Conservation (phyloP, 2,113 vertebrate species). For the Pollachius pollachius region DNA sequence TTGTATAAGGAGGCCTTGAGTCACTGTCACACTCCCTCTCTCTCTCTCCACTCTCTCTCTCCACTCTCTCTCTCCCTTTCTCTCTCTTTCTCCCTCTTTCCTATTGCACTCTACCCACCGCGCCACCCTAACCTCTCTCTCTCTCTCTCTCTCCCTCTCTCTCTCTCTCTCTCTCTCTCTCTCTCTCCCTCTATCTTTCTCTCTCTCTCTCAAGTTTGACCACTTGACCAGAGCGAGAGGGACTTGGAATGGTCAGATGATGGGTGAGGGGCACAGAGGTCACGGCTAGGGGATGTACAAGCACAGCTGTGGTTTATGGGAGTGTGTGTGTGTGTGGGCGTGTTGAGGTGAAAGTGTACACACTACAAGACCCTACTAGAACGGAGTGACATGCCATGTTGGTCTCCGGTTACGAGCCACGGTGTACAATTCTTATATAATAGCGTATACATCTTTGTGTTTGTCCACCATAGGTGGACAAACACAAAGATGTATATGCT, state of each 20-base stretch:
- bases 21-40: not conserved
- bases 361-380: constrained; percentile 23
- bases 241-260: constrained; percentile 30
- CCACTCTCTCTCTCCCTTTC: not conserved
- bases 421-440: not conserved
- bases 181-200: no score
- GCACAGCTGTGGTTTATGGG: constrained; percentile 43
- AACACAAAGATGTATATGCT: not conserved
- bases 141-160: no score
- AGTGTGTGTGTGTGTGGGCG: constrained; percentile 24
- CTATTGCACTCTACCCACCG: no score
- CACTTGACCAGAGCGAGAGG: constrained; percentile 9
- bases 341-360: not conserved
- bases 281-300: constrained; percentile 44
- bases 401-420: constrained; percentile 22
- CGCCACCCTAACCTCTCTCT: no score
- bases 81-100: not conserved
- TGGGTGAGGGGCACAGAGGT: constrained; percentile 21
- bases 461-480: not conserved
- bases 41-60: not conserved
- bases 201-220: constrained; percentile 2
- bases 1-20: constrained; percentile 20
- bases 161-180: no score
- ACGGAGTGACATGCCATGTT: constrained; percentile 2
- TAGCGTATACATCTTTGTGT: not conserved